These are phyloP conservation scores for Tetragonula carbonaria DNA, from an alignment of 2,888 invertebrate genomes.

Conservation along the genomic window DNA sequence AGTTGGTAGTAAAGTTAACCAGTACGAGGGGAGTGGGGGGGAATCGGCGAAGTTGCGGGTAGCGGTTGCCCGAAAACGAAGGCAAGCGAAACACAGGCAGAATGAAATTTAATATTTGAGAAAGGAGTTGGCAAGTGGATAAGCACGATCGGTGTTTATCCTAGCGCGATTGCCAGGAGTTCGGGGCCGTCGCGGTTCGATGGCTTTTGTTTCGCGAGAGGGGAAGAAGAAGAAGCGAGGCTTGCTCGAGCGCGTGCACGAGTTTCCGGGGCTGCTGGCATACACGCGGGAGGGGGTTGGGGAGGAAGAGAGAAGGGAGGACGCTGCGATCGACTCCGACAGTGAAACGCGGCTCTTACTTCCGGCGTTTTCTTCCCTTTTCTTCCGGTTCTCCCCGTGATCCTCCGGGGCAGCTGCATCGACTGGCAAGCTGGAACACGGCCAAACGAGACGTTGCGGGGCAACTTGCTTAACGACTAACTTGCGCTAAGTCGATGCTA, in stretches of 20 bases:
- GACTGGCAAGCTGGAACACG: conserved; percentile 4
- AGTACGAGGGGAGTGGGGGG: no score
- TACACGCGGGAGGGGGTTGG: not conserved
- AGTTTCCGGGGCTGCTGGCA: conserved; percentile 17
- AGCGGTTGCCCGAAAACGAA: not conserved
- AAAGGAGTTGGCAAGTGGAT: not conserved
- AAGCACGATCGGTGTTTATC: conserved; percentile 33
- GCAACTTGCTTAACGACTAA: conserved; percentile 16
- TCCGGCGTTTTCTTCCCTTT: not conserved
- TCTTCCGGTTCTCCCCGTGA: no score
- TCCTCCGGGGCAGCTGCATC: no score
- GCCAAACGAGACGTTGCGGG: conserved; percentile 18
- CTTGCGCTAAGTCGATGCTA: not conserved
- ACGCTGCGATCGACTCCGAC: conserved; percentile 3
- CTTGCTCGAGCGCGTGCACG: conserved; percentile 11
- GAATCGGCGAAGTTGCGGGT: not conserved
- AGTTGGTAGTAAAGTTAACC: no score
- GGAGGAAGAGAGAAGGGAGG: no score
- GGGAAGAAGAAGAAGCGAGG: not conserved
- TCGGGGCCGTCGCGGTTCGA: not conserved
- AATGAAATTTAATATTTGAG: conserved; percentile 32
- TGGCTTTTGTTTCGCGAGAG: conserved; percentile 28
- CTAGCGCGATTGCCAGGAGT: conserved; percentile 26
- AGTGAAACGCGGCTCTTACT: conserved; percentile 1
- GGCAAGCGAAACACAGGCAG: not conserved